Conservation (phyloP, 2,797 vertebrate genomes). For the Apogon hyalosoma region DNA sequence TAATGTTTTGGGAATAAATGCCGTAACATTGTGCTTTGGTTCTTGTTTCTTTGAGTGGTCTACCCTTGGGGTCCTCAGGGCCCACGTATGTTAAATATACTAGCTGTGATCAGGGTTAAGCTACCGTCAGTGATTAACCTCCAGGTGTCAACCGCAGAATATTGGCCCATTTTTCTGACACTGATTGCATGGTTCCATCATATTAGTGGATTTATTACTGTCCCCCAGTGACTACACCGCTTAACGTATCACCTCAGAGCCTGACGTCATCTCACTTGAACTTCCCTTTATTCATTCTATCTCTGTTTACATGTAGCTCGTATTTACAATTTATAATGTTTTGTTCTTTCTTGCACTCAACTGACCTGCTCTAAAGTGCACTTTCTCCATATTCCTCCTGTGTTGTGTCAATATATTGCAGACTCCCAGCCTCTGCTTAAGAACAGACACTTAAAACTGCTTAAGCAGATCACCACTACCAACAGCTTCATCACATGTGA, state of each 20-base stretch:
- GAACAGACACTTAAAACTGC: neutral
- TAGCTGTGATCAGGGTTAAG: neutral
- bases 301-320: neutral
- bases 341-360: neutral
- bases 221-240: constrained; percentile 1
- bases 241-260: constrained; percentile 14
- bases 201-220: constrained; percentile 9
- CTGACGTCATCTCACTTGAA: constrained; percentile 5
- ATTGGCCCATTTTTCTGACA: constrained; percentile 22
- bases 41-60: too few relatives aligned
- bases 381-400: neutral
- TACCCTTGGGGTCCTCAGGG: too few relatives aligned
- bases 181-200: constrained; percentile 15
- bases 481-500: constrained; percentile 32
- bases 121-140: neutral
- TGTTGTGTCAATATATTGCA: neutral
- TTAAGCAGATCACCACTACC: neutral
- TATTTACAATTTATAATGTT: too few relatives aligned
- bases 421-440: neutral
- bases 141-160: constrained; percentile 9
- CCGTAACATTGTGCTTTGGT: too few relatives aligned
- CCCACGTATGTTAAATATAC: too few relatives aligned
- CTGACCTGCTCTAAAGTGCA: neutral
- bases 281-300: neutral
- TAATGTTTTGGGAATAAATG: too few relatives aligned